Evolutionary conservation across 2,113 vertebrate species (phyloP), one percentile per base, ranked within the genome.

Genomic region (Gopherus evgoodei): DNA sequence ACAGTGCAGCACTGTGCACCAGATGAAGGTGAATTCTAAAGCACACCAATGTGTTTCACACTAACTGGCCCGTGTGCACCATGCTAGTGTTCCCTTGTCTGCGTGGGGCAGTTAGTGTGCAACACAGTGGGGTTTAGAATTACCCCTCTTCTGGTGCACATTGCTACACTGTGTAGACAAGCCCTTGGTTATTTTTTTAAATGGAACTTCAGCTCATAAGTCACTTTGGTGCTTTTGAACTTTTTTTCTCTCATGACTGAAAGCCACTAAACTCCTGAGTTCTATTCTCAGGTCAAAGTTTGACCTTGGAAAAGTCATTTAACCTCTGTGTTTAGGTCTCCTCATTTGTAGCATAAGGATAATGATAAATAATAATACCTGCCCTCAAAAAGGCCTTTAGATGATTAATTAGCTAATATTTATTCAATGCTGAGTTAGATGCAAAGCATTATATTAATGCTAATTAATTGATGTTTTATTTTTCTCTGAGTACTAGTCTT

Each of bases 281-380:
- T 94, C 52, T 84, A 53, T 62, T 76, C 16, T 29, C 17, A 88
- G 0, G 57, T 86, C 65, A 81, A 84, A 42, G 49, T 81, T 31
- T 86, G 83, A 95, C 88, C 81, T 95, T 96, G 92, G 38, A 78
- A 90, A 56, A 93, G 12, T 87, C 42, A 79, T 88, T 95, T 90
- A 90, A 86, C 59, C 89, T 93, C 59, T 53, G 16, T 44, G 50
- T 42, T 9, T 25, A 80, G 88, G 57, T n/a, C 89, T 62, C 86
- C 90, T 95, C 76, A 24, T 84, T 90, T 85, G 11, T 25, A 94
- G 31, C 80, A 56, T 87, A 82, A 96, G 54, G 86, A 83, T 91
- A 96, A 92, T 93, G 86, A 88, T 27, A 88, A 72, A 94, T 92
- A 93, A 57, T 31, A 25, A 90, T 84, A 86, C 31, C n/a, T 90